Base-by-base conservation (phyloP, 2,113 vertebrate genomes). In the Neopipo cinnamomea region DNA sequence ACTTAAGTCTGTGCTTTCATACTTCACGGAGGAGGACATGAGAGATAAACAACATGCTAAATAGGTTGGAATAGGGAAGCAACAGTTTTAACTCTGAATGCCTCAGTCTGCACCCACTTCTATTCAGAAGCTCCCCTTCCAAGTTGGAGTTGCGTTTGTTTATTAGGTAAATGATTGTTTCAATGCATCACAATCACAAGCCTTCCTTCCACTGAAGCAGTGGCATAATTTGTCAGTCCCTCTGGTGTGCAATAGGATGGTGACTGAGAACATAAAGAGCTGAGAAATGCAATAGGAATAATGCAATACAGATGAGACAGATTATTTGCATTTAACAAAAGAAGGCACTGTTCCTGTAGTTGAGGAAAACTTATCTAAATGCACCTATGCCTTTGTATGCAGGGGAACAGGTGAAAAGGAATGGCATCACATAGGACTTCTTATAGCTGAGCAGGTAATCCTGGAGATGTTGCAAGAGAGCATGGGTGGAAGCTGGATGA, bases 141-240 rank as follows among this genome's bases (percentile, higher is more conserved):
- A 59, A 94, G 84, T 66, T 93, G 84, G 85, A 68, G 55, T 25
- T 84, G 87, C 23, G 7, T 65, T 91, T 77, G 56, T 88, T 83
- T 75, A 56, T 62, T 76, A 93, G 83, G 81, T 59, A 35, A 47
- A 81, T 70, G 41, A 50, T 33, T 61, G 71, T 71, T 95, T 93
- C 74, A 85, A 14, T 67, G 47, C 16, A 87, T 84, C 65, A 63
- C 49, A 74, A 90, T 88, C 85, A 95, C 70, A 79, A 89, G 28
- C 85, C 41, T 47, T 42, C 53, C 71, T 95, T 49, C 25, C 76
- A 52, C 20, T 79, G 88, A 67, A 53, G 61, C 46, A 58, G 66
- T 47, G 37, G 62, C 53, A 44, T 14, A 39, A 39, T 56, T 41
- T 70, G 41, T 35, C 39, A 25, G 22, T 67, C 3, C 2, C 42